Evolutionary conservation across 2,113 vertebrate genomes (phyloP).

Genomic region (Pseudopipra pipra): DNA sequence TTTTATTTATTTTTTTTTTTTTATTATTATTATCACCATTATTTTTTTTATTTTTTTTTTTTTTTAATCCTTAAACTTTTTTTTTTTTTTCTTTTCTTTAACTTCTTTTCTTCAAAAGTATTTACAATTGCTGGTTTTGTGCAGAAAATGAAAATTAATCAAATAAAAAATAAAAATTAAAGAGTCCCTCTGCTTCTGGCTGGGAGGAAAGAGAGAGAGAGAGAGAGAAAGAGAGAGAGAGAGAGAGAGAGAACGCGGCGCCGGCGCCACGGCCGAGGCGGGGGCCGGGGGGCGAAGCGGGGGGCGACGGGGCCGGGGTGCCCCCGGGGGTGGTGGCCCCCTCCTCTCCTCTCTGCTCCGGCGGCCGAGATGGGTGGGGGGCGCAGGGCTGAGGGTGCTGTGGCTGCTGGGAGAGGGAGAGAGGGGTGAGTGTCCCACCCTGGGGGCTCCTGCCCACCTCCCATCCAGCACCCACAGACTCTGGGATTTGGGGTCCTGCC

Average conservation of each 20-base stretch:
- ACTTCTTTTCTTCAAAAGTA: conserved; percentile 72
- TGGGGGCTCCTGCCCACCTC: no score
- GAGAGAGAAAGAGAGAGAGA: not conserved
- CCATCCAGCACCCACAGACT: no score
- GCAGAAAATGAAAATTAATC: conserved; percentile 71
- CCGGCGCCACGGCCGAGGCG: conserved; percentile 13
- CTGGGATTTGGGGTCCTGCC: no score
- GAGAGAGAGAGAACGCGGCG: conserved; percentile 13
- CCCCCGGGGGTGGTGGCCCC: not conserved
- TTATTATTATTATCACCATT: not conserved
- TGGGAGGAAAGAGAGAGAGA: conserved; percentile 59
- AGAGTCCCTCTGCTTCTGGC: conserved; percentile 71
- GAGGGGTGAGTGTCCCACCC: not conserved
- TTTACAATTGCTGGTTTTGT: conserved; percentile 98
- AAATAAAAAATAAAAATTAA: conserved; percentile 4
- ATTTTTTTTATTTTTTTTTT: conserved; percentile 60
- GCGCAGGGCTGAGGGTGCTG: not conserved
- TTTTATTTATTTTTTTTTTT: conserved; percentile 2
- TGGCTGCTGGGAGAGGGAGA: not conserved
- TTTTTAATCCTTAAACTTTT: conserved; percentile 42
- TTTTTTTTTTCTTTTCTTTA: not conserved
- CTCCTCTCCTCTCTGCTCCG: not conserved
- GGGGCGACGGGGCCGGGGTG: not conserved
- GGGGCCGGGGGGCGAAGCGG: not conserved
- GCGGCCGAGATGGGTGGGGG: not conserved